These are phyloP conservation scores for Colletes collaris DNA, from an alignment of 2,888 invertebrate species.

Conservation along the genomic window DNA sequence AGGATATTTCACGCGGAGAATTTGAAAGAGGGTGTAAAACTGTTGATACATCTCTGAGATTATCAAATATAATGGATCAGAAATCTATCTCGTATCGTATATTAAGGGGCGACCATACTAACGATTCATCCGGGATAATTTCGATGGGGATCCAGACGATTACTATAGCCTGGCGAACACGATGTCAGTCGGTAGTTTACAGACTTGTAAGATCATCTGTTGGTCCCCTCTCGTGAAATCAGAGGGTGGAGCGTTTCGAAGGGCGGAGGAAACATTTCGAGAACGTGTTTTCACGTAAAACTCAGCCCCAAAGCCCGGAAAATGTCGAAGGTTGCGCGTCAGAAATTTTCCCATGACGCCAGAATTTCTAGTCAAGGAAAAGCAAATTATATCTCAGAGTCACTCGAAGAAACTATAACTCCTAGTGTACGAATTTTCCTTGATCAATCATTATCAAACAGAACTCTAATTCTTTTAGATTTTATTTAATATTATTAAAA, in stretches of 20 bases:
- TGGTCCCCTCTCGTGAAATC: conserved; percentile 48
- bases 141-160: conserved; percentile 27
- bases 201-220: conserved; percentile 56
- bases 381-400: too few species aligned
- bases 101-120: conserved; percentile 43
- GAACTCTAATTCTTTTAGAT: too few species aligned
- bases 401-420: too few species aligned
- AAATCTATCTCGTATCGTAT: background rate
- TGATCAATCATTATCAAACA: too few species aligned
- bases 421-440: too few species aligned
- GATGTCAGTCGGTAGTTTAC: conserved; percentile 46
- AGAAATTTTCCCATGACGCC: conserved; percentile 7
- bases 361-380: background rate
- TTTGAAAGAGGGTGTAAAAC: too few species aligned
- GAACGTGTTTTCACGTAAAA: conserved; percentile 23
- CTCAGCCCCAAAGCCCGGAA: background rate
- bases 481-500: too few species aligned
- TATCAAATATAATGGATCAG: too few species aligned
- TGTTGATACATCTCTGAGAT: too few species aligned
- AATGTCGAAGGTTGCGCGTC: background rate
- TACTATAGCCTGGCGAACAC: conserved; percentile 6
- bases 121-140: conserved; percentile 53
- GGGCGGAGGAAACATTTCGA: conserved; percentile 24
- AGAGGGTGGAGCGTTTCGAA: conserved; percentile 45
- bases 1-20: too few species aligned